Evolutionary conservation across 2,113 vertebrate species (phyloP), one percentile per base, ranked within the genome.

Genomic region (Corydoras sp.): DNA sequence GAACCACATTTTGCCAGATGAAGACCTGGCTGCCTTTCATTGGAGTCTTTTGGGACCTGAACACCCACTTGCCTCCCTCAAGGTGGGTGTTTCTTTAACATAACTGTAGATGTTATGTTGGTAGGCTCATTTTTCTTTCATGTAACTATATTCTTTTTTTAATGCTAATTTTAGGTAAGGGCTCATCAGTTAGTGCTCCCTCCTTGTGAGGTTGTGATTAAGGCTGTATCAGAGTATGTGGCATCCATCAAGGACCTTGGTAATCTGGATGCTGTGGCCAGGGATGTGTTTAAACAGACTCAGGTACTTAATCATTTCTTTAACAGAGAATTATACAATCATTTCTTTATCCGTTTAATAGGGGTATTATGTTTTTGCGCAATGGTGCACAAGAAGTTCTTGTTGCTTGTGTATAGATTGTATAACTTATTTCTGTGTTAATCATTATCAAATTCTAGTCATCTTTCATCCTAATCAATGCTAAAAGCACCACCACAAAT

Each of bases 41-140:
- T 95, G 94, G 94, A 95, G 92, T 81, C 90, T 96, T 62, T 87
- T 96, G 82, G 93, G 94, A 85, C 94, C 94, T 84, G 94, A 95
- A 83, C 94, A 95, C 84, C 94, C 94, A 56, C 89, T 94, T 69
- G 93, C 94, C 81, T 95, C 93, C 64, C 91, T 96, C 76, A 95
- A 96, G 93, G 94, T 95, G 86, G 4, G 35, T 8, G 7, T 43
- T 43, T 8, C 58, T 14, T 3, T 61, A n/a, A 31, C 9, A 66
- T 12, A 43, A 24, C 32, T 4, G 0, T 43, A 13, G 15, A 65
- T 1, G n/a, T 56, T 56, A n/a, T n/a, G 54, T 56, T 56, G 0
- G 15, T 56, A n/a, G 54, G 12, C 6, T n/a, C n/a, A 56, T n/a
- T 56, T 7, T n/a, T 7, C 7, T n/a, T 7, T n/a, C 54, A n/a